Evolutionary conservation across 2,888 invertebrate genomes (phyloP), one percentile per base, ranked within the genome.

Genomic region (Aporophyla nigra): DNA sequence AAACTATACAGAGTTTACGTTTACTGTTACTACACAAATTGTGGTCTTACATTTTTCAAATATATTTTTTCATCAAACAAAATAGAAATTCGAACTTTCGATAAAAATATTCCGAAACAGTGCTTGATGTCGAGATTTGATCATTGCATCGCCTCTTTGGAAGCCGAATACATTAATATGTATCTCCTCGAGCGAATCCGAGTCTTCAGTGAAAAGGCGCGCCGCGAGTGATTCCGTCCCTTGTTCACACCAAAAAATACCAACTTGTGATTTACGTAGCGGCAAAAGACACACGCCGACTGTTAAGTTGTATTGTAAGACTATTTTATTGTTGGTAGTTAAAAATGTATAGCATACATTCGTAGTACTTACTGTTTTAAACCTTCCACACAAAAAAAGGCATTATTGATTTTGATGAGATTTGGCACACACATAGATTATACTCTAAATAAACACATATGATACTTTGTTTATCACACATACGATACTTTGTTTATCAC

Each of bases 161-260:
- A 80, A 88, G 77, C 85, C 74, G 78, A 84, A 82, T 82, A 82
- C 81, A 87, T 88, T 83, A 87, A 88, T 88, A 87, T 87, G 87
- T 87, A 87, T 87, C 82, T 85, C 85, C 77, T 81, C 80, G 76
- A 85, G 82, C 80, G 85, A 81, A 80, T 84, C 76, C 58, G 75
- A 84, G 76, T 79, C 72, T 83, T 73, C 76, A 84, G 74, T 82
- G 85, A 85, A 86, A 84, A 85, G 74, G 72, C 62, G 40, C 62
- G 76, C 75, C 78, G 72, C 80, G 67, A 84, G 77, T 84, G 78
- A 85, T 85, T 87, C 74, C 73, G 69, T 69, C 75, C 70, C 74
- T 80, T 80, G 85, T 81, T 86, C 83, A 77, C 78, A 73, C 76
- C 62, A 59, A 86, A 86, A 85, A 74, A 83, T 77, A 62, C 61